Conservation (phyloP, 2,797 vertebrate species). For the Gallinago nigripennis region DNA sequence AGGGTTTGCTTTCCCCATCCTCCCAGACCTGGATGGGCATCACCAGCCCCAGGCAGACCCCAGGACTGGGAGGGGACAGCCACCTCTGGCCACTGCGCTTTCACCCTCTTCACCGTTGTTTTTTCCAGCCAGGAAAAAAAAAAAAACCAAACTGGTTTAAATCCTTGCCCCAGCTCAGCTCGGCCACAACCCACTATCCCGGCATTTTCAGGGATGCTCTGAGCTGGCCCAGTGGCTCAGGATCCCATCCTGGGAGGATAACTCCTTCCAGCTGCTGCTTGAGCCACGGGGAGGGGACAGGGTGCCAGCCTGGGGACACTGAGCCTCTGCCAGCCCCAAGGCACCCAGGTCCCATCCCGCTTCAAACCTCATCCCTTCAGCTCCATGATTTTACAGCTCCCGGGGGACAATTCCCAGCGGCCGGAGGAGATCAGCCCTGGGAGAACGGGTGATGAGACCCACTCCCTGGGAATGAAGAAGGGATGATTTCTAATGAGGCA, state of each 20-base stretch:
- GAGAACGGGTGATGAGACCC: neutral
- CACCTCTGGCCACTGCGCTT: neutral
- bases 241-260: neutral
- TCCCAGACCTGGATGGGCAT: neutral
- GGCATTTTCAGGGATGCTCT: neutral
- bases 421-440: neutral
- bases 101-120: neutral
- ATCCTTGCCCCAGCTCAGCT: neutral
- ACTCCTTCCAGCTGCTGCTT: slow-evolving; percentile 13
- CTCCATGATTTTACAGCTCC: neutral
- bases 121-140: neutral
- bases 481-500: neutral
- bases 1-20: neutral
- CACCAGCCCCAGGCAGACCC: accelerated
- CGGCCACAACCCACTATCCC: neutral
- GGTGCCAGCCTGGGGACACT: neutral
- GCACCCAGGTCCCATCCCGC: neutral
- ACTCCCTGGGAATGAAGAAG: slow-evolving; percentile 22
- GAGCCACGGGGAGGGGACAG: neutral
- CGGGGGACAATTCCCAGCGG: neutral
- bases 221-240: neutral
- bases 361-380: neutral
- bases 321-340: neutral
- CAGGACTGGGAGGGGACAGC: accelerated
- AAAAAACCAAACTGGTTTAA: neutral